Evolutionary conservation across 2,113 vertebrate genomes (phyloP).

Genomic region (Epinephelus cyanopodus): DNA sequence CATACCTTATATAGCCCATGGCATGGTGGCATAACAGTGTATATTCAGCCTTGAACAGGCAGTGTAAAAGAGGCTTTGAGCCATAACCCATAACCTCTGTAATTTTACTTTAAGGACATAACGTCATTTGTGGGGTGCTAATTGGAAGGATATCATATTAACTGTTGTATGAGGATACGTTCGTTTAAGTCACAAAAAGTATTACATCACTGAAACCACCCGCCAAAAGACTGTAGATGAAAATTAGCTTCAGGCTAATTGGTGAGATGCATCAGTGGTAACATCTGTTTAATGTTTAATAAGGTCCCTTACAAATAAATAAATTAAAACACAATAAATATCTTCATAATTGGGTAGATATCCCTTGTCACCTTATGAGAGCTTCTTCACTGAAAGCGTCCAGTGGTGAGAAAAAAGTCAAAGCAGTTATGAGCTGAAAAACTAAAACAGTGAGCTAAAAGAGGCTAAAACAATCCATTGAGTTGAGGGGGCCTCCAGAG

Average conservation of each 20-base stretch:
- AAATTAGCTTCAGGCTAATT: neutral
- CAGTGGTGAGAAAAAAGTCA: neutral
- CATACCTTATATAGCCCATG: no score
- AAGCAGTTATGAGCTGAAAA: neutral
- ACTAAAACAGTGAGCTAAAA: constrained; percentile 4
- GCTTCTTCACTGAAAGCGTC: no score
- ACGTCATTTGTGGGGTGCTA: no score
- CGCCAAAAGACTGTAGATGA: neutral
- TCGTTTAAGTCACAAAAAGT: neutral
- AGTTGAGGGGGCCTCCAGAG: neutral
- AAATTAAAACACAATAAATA: neutral
- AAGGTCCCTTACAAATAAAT: neutral
- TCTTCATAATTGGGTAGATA: neutral
- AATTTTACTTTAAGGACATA: no score
- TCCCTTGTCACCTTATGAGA: neutral
- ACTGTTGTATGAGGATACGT: no score
- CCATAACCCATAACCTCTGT: no score
- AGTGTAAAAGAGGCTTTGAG: no score
- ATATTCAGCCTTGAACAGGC: no score
- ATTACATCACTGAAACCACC: neutral
- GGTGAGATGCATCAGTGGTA: neutral
- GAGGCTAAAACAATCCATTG: neutral
- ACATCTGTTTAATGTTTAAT: neutral
- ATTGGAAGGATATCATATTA: no score
- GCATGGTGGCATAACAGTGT: no score